Evolutionary conservation across 2,797 vertebrate species (phyloP).

Genomic region (Eupleurogrammus muticus): DNA sequence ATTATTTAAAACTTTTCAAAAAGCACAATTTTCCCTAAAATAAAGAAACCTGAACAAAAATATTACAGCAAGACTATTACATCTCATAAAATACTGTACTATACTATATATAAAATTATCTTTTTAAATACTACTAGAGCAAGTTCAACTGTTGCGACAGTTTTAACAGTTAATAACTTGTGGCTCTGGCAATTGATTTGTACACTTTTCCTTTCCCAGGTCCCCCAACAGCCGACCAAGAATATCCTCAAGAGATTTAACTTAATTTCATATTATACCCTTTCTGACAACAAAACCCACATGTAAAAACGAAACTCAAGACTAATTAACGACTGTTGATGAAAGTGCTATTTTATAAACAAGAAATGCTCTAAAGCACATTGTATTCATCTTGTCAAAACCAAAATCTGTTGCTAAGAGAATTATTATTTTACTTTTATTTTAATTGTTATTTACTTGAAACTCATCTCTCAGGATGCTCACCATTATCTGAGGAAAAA

Average conservation of each 20-base stretch:
- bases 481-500: conserved; percentile 33
- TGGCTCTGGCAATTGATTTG: conserved; percentile 17
- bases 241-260: neutral
- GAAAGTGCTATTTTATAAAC: neutral
- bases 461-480: conserved; percentile 9
- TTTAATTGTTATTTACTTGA: too few relatives aligned
- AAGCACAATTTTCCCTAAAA: neutral
- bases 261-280: conserved; percentile 19
- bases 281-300: conserved; percentile 29
- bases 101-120: too few relatives aligned
- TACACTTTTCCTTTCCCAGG: conserved; percentile 38
- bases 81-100: neutral
- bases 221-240: conserved; percentile 44
- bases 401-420: neutral
- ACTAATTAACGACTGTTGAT: conserved; percentile 1
- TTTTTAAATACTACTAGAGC: too few relatives aligned
- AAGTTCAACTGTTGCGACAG: neutral
- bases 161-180: conserved; percentile 20
- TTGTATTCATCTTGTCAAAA: neutral
- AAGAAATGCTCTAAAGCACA: neutral
- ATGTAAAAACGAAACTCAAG: conserved; percentile 2
- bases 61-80: neutral
- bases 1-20: conserved; percentile 2
- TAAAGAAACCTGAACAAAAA: neutral
- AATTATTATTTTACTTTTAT: neutral